Evolutionary conservation across 2,888 invertebrate species (phyloP).

Genomic region (Thumatha senex): DNA sequence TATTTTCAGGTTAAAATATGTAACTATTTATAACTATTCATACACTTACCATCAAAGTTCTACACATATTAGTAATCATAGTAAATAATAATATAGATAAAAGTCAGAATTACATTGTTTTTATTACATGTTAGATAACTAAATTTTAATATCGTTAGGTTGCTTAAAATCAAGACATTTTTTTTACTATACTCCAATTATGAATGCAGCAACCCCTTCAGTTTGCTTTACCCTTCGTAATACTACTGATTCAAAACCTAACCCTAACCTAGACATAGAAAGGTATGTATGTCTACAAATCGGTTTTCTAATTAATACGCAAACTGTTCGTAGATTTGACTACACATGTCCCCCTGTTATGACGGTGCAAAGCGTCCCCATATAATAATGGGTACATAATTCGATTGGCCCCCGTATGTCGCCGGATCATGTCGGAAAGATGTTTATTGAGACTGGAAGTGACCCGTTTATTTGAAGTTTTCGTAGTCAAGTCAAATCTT

Average conservation of each 20-base stretch:
- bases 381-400: constrained; percentile 78
- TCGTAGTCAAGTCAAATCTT: no score
- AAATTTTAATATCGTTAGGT: no score
- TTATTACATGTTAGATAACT: no score
- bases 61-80: no score
- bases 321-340: constrained; percentile 56
- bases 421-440: constrained; percentile 44
- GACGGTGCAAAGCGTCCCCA: constrained; percentile 67
- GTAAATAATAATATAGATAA: no score
- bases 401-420: constrained; percentile 76
- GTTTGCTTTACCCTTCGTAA: background rate
- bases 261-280: constrained; percentile 1
- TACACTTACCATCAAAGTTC: no score
- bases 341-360: constrained; percentile 60
- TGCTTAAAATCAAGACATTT: no score
- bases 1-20: no score
- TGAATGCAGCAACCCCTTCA: background rate
- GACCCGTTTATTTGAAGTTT: background rate
- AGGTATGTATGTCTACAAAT: constrained; percentile 24
- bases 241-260: constrained; percentile 1
- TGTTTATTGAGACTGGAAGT: constrained; percentile 19
- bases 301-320: constrained; percentile 50
- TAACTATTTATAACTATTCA: no score
- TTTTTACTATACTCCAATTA: no score
- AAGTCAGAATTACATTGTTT: no score